Evolutionary conservation across 2,797 vertebrate species (phyloP).

Genomic region (Alca torda): DNA sequence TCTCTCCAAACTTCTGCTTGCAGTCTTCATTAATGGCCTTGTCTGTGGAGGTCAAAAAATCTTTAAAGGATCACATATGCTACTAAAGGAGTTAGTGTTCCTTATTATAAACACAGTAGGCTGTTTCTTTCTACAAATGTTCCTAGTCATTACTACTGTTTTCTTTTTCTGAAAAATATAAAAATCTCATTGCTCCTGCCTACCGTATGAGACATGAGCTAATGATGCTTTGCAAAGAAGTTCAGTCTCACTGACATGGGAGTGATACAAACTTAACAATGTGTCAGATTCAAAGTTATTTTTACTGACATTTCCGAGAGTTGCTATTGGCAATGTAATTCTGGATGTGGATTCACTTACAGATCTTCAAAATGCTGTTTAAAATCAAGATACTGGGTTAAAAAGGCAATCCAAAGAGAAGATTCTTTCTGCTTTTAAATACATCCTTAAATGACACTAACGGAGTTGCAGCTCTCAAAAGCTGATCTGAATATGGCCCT

Average conservation of each 20-base stretch:
- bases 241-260: neutral
- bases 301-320: conserved; percentile 21
- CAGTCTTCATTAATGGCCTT: neutral
- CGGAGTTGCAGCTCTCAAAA: neutral
- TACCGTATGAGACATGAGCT: neutral
- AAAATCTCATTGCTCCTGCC: neutral
- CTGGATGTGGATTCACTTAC: neutral
- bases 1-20: neutral
- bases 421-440: neutral
- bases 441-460: neutral
- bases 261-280: conserved; percentile 37
- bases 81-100: neutral
- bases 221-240: conserved; percentile 39
- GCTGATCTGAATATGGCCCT: neutral
- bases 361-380: conserved; percentile 10
- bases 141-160: neutral
- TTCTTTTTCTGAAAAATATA: neutral
- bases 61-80: neutral
- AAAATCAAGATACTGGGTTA: neutral
- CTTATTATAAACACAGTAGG: neutral
- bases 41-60: neutral
- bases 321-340: conserved; percentile 15
- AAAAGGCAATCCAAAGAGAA: neutral
- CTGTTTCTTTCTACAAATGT: neutral
- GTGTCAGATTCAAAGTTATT: conserved; percentile 35